phyloP scores from a whole-genome alignment of 30 jellyfish, hydroid and myxozoan species.

The Aurelia aurita region DNA sequence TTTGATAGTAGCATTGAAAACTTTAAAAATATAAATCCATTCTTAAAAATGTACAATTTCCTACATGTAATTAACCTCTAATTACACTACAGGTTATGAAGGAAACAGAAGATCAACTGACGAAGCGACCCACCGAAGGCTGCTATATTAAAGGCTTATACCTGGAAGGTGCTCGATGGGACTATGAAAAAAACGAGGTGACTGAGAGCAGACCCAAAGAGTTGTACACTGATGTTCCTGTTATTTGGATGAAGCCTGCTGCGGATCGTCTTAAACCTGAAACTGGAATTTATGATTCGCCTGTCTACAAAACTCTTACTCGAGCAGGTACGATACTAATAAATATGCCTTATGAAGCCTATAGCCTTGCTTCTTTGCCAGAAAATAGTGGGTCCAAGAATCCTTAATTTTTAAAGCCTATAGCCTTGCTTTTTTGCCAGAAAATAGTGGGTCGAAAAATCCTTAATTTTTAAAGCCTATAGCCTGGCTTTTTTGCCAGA shows the following conservation, averaged over 20 bases:
- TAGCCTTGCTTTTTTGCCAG: no score
- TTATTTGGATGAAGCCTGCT: slow-evolving; percentile 87
- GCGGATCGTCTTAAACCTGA: slow-evolving; percentile 75
- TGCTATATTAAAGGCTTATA: slow-evolving; percentile 82
- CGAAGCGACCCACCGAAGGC: slow-evolving; percentile 69
- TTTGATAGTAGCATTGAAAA: no score
- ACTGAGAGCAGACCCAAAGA: slow-evolving; percentile 91
- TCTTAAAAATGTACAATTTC: neutral
- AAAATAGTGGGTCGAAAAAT: no score
- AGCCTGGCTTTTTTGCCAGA: no score
- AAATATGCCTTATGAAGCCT: no score
- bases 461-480: no score
- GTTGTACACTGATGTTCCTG: slow-evolving; percentile 86
- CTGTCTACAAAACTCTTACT: slow-evolving; percentile 85
- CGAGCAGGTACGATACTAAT: slow-evolving; percentile 80
- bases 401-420: no score
- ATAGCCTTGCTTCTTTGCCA: no score
- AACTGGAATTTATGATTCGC: slow-evolving; percentile 85
- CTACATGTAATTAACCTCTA: neutral
- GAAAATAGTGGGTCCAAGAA: no score
- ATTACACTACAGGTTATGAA: slow-evolving; percentile 64
- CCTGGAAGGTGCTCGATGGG: slow-evolving; percentile 96
- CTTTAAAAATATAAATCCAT: no score
- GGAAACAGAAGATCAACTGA: slow-evolving; percentile 62
- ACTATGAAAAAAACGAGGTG: slow-evolving; percentile 72